Percentiles rank a stretch among this genome's conserved stretches.
phyloP scores from a whole-genome alignment of 2,888 invertebrate species.

The Pammene fasciana region DNA sequence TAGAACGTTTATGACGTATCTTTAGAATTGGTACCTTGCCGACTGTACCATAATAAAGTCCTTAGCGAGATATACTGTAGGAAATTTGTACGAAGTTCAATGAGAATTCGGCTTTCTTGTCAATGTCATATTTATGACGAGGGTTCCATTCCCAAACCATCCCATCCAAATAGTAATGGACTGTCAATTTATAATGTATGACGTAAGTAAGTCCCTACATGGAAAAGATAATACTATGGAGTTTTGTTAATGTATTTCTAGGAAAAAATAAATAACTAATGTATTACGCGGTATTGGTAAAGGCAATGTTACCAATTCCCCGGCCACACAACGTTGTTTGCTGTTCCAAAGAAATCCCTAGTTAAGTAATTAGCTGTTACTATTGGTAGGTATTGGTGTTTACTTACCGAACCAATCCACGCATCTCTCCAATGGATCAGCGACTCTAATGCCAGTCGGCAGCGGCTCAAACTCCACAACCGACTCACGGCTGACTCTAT shows the following conservation, averaged over 20 bases:
- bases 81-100: not conserved
- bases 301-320: too few species aligned
- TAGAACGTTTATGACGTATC: not conserved
- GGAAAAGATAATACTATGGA: not conserved
- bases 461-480: constrained; percentile 77
- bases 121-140: constrained; percentile 1
- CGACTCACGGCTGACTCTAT: constrained; percentile 72
- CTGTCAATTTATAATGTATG: constrained; percentile 1
- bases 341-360: too few species aligned
- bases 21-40: not conserved
- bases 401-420: constrained; percentile 77
- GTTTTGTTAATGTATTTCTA: not conserved
- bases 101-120: not conserved
- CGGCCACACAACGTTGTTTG: too few species aligned
- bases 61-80: not conserved
- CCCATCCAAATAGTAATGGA: not conserved
- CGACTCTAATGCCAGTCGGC: constrained; percentile 63
- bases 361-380: too few species aligned
- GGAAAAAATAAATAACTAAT: too few species aligned
- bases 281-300: too few species aligned
- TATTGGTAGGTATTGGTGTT: not conserved
- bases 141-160: not conserved
- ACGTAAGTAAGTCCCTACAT: not conserved
- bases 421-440: constrained; percentile 71
- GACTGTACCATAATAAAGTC: too few species aligned